phyloP scores from a whole-genome alignment of 2,888 invertebrate species.

The Mythimna ferrago region DNA sequence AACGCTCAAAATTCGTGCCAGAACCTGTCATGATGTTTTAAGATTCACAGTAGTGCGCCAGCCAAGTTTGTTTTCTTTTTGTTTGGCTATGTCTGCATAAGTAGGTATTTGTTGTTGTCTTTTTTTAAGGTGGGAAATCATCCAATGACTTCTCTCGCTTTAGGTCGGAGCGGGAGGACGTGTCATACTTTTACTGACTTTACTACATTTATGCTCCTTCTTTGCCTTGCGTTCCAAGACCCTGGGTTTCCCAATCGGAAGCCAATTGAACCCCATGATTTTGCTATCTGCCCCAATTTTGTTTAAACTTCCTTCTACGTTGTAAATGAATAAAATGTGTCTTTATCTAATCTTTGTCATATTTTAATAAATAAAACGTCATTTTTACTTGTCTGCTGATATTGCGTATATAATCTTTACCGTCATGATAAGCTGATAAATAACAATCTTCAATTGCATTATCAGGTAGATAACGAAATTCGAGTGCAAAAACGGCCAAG shows the following conservation, averaged over 20 bases:
- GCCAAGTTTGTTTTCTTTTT: background rate
- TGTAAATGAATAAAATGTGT: background rate
- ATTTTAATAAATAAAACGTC: background rate
- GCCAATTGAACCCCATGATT: background rate
- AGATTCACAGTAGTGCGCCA: background rate
- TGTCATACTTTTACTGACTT: too few relatives aligned
- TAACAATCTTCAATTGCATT: background rate
- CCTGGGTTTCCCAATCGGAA: too few relatives aligned
- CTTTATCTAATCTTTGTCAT: background rate
- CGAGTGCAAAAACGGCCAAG: conserved; percentile 39
- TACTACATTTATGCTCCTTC: too few relatives aligned
- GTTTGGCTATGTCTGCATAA: too few relatives aligned
- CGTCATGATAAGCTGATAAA: conserved; percentile 22
- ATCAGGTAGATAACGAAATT: conserved; percentile 23
- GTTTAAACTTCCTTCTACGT: background rate
- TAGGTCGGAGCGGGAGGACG: too few relatives aligned
- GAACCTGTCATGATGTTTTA: background rate
- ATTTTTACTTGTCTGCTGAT: background rate
- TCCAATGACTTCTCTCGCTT: too few relatives aligned
- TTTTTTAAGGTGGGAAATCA: too few relatives aligned
- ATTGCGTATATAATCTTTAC: background rate
- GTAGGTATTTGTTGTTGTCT: too few relatives aligned
- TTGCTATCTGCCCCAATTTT: background rate
- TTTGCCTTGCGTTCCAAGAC: too few relatives aligned
- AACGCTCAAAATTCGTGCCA: too few relatives aligned